phyloP scores from a whole-genome alignment of 2,888 invertebrate species.

The Rhopalosiphum nymphaeae region DNA sequence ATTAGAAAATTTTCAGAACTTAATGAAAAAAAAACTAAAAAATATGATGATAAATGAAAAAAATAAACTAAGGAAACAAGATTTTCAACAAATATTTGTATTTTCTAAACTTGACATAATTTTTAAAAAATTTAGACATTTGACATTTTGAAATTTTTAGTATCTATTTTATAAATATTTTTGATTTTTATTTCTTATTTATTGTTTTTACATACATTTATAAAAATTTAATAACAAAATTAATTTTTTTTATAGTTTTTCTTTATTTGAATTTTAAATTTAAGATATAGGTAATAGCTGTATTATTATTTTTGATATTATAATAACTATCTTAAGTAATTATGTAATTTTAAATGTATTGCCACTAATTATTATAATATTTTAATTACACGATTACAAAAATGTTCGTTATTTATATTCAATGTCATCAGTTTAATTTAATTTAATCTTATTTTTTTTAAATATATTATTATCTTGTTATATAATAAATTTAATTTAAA shows the following conservation, averaged over 20 bases:
- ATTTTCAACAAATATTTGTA: too few species aligned
- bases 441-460: neutral
- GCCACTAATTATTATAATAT: neutral
- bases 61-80: too few species aligned
- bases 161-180: neutral
- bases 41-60: too few species aligned
- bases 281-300: neutral
- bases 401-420: neutral
- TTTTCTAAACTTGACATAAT: neutral
- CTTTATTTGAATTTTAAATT: neutral
- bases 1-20: too few species aligned
- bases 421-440: constrained; percentile 8
- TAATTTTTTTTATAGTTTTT: neutral
- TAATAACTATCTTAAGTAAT: neutral
- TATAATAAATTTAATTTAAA: neutral
- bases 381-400: neutral
- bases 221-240: neutral
- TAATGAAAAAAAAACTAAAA: too few species aligned
- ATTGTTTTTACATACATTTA: neutral
- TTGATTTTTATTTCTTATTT: neutral
- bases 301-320: neutral
- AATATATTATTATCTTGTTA: neutral
- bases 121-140: neutral
- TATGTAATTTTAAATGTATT: neutral
- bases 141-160: neutral